Base-by-base conservation (phyloP, 2,888 invertebrate genomes). In the Ennomos erosarius region DNA sequence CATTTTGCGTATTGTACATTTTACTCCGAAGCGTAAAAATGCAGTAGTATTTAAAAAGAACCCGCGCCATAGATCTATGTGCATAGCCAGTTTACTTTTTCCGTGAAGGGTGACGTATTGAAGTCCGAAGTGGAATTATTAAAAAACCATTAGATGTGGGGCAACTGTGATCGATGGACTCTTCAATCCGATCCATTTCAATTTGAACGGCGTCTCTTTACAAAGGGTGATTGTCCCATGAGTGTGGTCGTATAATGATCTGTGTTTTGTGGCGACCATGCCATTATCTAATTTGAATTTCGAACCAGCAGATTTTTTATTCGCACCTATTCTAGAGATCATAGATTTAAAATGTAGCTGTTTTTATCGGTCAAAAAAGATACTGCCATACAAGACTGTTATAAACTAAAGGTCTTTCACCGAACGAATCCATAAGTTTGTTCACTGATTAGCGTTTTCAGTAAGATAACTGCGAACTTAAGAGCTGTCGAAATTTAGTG, bases 161-260 rank as follows among this genome's bases (percentile, higher is more conserved):
- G 77, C 86, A 88, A 85, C 76, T 76, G 79, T 91, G 91, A 92
- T 91, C 82, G 91, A 92, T 91, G 89, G 87, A 81, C 89, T 86
- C 86, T 86, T 74, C 78, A 82, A 86, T 86, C 78, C 90, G 84
- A 92, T 92, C 91, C 91, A 91, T 92, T 90, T 91, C 91, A 91
- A 91, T 91, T 90, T 80, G 78, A 79, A 76, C 74, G 69, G 75
- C 79, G 81, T 83, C 81, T 84, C 78, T 78, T 76, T 75, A 78
- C 75, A 86, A 88, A 85, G 89, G 90, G 89, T 87, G 88, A 82
- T 73, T 74, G 75, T 87, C 86, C 88, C 88, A 65, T 55, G 83
- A 77, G 85, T 79, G 81, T 82, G 82, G 75, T 82, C 85, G 86
- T 84, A 74, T 74, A 79, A 81, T 84, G 68, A 69, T 74, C 77